These are phyloP conservation scores for Hydrozoanthus gracilis DNA, from an alignment of 92 coral and sea anemone genomes.

Conservation along the genomic window DNA sequence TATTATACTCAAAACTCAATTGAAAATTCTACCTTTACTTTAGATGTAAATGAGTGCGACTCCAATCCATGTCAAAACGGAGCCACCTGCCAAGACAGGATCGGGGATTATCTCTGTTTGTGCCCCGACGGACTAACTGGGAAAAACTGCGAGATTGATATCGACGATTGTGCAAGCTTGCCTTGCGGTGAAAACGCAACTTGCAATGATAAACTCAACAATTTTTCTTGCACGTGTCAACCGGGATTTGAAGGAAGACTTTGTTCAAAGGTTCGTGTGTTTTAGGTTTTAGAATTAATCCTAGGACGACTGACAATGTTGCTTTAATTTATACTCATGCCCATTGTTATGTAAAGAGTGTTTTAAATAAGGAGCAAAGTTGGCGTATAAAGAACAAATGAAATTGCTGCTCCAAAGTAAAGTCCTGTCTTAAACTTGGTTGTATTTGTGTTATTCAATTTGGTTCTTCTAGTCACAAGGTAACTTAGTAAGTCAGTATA, in stretches of 20 bases:
- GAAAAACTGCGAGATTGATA: slow-evolving; percentile 28
- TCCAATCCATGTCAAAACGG: slow-evolving; percentile 65
- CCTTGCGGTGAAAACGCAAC: slow-evolving; percentile 32
- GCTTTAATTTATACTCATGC: too few relatives aligned
- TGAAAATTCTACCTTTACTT: slow-evolving; percentile 17
- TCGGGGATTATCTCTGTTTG: slow-evolving; percentile 23
- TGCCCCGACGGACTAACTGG: slow-evolving; percentile 33
- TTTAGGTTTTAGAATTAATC: neutral
- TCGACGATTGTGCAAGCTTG: slow-evolving; percentile 31
- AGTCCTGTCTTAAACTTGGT: too few relatives aligned
- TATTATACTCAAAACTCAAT: too few relatives aligned
- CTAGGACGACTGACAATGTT: too few relatives aligned
- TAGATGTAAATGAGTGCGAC: slow-evolving; percentile 54
- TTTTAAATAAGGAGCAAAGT: too few relatives aligned
- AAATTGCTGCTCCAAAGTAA: too few relatives aligned
- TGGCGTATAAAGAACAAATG: too few relatives aligned
- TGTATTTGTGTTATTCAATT: too few relatives aligned
- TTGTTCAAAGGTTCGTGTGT: neutral
- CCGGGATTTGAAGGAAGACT: neutral
- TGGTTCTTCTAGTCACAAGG: too few relatives aligned
- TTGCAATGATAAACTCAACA: neutral
- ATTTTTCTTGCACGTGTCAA: slow-evolving; percentile 7
- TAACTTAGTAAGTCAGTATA: too few relatives aligned
- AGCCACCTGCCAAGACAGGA: slow-evolving; percentile 43
- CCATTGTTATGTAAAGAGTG: too few relatives aligned